These are phyloP conservation scores for Notodonta dromedarius DNA, from an alignment of 2,888 invertebrate species.

Conservation along the genomic window DNA sequence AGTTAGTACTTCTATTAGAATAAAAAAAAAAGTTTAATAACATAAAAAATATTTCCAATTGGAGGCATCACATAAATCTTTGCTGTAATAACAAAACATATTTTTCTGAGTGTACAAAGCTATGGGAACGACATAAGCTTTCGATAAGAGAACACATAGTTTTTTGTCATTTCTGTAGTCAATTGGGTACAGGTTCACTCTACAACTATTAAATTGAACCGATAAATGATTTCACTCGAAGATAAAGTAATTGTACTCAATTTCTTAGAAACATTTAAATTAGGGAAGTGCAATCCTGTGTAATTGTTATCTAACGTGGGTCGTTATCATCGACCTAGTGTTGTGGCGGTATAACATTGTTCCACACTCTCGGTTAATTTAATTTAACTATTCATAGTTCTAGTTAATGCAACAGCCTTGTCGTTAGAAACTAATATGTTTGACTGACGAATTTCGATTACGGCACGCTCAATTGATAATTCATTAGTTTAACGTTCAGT, in stretches of 20 bases:
- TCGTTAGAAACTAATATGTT: neutral
- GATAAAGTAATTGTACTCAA: neutral
- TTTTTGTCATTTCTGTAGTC: too few species aligned
- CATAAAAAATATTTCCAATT: too few species aligned
- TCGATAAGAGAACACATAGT: too few species aligned
- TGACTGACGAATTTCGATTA: neutral
- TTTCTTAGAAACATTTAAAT: neutral
- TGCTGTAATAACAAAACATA: too few species aligned
- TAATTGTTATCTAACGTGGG: neutral
- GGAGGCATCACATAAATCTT: too few species aligned
- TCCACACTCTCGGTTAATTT: constrained; percentile 19
- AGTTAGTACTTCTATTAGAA: too few species aligned
- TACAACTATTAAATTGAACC: neutral
- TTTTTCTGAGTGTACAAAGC: too few species aligned
- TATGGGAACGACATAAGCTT: too few species aligned
- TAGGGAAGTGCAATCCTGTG: constrained; percentile 1
- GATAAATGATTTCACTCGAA: neutral
- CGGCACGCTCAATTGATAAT: neutral
- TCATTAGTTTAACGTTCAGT: neutral
- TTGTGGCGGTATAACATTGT: constrained; percentile 9
- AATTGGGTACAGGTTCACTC: too few species aligned
- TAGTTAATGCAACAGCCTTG: constrained; percentile 25
- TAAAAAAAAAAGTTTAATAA: too few species aligned
- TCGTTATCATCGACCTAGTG: neutral
- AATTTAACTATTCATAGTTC: constrained; percentile 24